Percentiles rank a stretch among this genome's conserved stretches.
Evolutionary conservation across 2,888 invertebrate genomes (phyloP).

Genomic region (Nasonia oneida): DNA sequence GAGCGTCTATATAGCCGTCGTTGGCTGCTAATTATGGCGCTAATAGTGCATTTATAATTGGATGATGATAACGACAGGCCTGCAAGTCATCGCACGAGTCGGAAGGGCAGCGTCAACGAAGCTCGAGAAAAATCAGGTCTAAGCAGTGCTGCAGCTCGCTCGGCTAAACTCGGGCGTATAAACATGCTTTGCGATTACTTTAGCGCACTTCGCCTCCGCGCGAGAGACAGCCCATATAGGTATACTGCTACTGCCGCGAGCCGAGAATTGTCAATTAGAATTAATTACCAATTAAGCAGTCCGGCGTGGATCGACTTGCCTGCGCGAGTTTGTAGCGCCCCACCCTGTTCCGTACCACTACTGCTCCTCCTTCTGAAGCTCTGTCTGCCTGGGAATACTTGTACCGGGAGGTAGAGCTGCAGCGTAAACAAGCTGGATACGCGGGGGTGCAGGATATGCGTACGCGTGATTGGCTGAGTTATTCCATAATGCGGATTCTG

Average conservation of each 20-base stretch:
- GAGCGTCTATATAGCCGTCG: background rate
- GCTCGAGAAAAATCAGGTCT: background rate
- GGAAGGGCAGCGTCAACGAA: background rate
- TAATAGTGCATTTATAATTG: background rate
- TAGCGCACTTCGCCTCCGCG: slow-evolving; percentile 6
- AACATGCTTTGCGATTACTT: slow-evolving; percentile 69
- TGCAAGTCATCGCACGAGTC: too few relatives aligned
- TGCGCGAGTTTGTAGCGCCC: background rate
- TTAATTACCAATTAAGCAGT: slow-evolving; percentile 71
- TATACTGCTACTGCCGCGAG: background rate
- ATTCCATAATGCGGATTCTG: background rate
- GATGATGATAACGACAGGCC: too few relatives aligned
- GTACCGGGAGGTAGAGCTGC: too few relatives aligned
- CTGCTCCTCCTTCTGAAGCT: too few relatives aligned
- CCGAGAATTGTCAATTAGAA: slow-evolving; percentile 71
- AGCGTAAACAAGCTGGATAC: background rate
- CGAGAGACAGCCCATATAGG: background rate
- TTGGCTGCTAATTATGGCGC: background rate
- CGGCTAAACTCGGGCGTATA: slow-evolving; percentile 66
- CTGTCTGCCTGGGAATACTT: too few relatives aligned
- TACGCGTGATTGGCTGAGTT: background rate
- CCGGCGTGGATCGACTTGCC: slow-evolving; percentile 43
- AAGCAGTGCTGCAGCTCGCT: slow-evolving; percentile 48
- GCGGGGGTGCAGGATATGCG: background rate
- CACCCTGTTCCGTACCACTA: background rate